These are phyloP conservation scores for Aspidapion aeneum DNA, from an alignment of 2,888 invertebrate genomes.

Conservation along the genomic window DNA sequence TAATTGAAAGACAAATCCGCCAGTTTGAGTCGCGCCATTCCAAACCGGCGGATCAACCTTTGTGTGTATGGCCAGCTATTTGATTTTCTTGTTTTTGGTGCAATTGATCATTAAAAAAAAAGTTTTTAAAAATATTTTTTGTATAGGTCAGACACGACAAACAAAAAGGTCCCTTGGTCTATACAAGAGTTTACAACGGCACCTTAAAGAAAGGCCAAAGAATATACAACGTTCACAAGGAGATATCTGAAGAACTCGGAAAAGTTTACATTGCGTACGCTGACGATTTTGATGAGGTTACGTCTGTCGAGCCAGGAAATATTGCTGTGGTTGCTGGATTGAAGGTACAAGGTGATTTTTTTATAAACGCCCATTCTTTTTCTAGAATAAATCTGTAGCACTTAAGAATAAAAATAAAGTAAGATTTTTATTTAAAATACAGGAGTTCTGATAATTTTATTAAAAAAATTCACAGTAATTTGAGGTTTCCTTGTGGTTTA, in stretches of 20 bases:
- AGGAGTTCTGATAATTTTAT: no score
- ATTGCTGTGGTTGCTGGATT: conserved; percentile 88
- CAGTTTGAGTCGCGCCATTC: no score
- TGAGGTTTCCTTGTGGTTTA: no score
- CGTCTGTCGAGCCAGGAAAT: conserved; percentile 67
- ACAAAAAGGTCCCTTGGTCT: conserved; percentile 82
- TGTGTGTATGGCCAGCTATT: no score
- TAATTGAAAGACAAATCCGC: no score
- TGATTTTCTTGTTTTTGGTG: no score
- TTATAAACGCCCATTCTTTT: conserved; percentile 8
- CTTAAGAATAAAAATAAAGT: no score
- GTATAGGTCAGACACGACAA: conserved; percentile 68
- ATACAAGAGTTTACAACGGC: conserved; percentile 80
- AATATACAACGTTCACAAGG: conserved; percentile 69
- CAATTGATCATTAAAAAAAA: no score
- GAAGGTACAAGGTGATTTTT: conserved; percentile 60
- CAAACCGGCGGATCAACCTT: no score
- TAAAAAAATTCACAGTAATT: no score
- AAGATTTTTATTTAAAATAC: no score
- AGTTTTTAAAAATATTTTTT: conserved; percentile 58
- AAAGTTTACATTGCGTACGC: conserved; percentile 74
- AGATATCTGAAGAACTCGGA: conserved; percentile 61
- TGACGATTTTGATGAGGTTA: conserved; percentile 81
- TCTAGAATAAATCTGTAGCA: neutral
- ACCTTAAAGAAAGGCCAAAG: conserved; percentile 65